phyloP scores from a whole-genome alignment of 30 jellyfish, hydroid and myxozoan species.

The Rhopilema esculentum region DNA sequence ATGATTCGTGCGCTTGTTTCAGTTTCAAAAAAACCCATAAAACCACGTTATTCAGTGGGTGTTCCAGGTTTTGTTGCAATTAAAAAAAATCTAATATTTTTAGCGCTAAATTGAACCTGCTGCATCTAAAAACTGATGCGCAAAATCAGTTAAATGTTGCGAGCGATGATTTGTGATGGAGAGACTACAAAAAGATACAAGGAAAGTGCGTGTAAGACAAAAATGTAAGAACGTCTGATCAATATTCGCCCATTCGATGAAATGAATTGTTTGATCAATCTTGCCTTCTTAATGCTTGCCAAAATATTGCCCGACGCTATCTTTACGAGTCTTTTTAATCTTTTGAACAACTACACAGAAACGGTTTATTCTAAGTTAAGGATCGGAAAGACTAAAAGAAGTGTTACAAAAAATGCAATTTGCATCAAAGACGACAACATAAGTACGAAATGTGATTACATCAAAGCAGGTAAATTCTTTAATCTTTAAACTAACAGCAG shows the following conservation, averaged over 20 bases:
- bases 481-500: conserved; percentile 13
- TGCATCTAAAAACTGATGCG: too few relatives aligned
- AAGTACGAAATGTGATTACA: neutral
- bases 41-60: too few relatives aligned
- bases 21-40: too few relatives aligned
- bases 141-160: too few relatives aligned
- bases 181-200: too few relatives aligned
- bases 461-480: neutral
- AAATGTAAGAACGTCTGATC: neutral
- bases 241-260: neutral
- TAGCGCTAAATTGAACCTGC: too few relatives aligned
- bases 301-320: neutral
- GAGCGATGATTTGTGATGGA: too few relatives aligned
- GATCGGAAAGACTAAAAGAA: neutral
- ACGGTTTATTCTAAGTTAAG: neutral
- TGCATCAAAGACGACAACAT: neutral
- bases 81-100: too few relatives aligned
- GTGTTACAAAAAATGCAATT: neutral
- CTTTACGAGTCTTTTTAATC: neutral
- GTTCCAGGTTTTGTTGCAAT: too few relatives aligned
- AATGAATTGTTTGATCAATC: neutral
- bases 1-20: too few relatives aligned
- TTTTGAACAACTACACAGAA: neutral
- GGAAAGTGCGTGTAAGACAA: too few relatives aligned
- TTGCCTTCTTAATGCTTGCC: neutral